These are phyloP conservation scores for Caenorhabditis remanei DNA, from an alignment of 1,140 invertebrate genomes.

Conservation along the genomic window DNA sequence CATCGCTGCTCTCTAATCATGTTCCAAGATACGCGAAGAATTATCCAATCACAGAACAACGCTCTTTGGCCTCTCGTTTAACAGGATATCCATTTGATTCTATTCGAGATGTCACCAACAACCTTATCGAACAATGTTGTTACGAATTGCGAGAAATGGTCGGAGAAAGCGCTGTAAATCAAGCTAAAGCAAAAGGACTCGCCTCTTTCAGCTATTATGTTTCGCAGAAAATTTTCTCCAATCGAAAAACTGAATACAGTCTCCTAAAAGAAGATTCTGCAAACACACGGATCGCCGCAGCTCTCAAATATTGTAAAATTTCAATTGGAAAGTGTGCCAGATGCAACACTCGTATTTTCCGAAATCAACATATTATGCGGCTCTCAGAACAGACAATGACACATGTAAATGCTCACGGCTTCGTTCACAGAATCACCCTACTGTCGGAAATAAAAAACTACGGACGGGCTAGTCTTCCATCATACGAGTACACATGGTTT, in stretches of 20 bases:
- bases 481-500: constrained; percentile 35
- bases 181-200: not conserved
- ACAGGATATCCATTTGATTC: not conserved
- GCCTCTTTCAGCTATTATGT: constrained; percentile 26
- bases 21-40: not conserved
- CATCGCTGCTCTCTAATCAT: not conserved
- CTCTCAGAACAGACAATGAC: constrained; percentile 37
- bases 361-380: constrained; percentile 22
- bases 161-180: not conserved
- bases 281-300: not conserved
- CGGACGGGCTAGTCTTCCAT: not conserved
- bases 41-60: not conserved
- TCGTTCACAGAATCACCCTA: constrained; percentile 9
- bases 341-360: not conserved
- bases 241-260: constrained; percentile 22
- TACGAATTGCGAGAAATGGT: not conserved
- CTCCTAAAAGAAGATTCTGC: constrained; percentile 14
- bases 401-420: constrained; percentile 19
- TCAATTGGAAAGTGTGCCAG: not conserved
- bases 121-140: not conserved
- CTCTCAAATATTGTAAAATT: constrained; percentile 39
- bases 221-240: not conserved
- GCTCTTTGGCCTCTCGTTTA: not conserved
- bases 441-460: not conserved
- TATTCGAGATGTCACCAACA: not conserved